Conservation (phyloP, 2,797 vertebrate species). For the Oreonectes daqikongensis region DNA sequence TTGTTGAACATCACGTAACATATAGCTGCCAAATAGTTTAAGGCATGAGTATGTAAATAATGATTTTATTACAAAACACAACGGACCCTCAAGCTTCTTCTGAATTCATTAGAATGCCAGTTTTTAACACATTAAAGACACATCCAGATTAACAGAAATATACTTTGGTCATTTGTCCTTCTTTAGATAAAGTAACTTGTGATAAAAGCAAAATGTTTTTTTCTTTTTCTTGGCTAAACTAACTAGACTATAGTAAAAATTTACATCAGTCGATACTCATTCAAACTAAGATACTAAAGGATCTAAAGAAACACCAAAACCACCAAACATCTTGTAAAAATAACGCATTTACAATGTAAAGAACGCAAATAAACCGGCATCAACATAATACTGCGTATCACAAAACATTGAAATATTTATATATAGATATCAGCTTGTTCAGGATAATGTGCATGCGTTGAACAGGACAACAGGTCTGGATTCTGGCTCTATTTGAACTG, state of each 20-base stretch:
- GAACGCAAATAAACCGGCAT: constrained; percentile 60
- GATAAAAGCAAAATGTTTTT: constrained; percentile 61
- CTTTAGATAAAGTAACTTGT: constrained; percentile 62
- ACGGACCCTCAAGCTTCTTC: constrained; percentile 56
- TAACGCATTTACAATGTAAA: constrained; percentile 64
- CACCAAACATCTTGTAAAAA: constrained; percentile 61
- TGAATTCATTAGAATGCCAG: constrained; percentile 71
- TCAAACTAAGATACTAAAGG: constrained; percentile 68
- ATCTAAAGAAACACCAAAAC: constrained; percentile 67
- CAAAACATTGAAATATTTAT: constrained; percentile 79
- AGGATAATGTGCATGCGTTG: constrained; percentile 80
- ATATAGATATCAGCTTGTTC: constrained; percentile 77
- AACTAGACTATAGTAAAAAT: constrained; percentile 70
- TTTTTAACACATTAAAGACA: constrained; percentile 58
- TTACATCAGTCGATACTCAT: constrained; percentile 66
- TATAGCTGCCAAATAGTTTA: constrained; percentile 57
- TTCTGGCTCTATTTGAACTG: constrained; percentile 72
- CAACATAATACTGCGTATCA: constrained; percentile 75
- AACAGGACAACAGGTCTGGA: constrained; percentile 77
- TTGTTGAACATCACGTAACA: constrained; percentile 1
- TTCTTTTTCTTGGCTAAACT: constrained; percentile 54
- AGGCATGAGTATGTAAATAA: constrained; percentile 44
- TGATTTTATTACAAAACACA: background rate
- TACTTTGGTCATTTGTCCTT: constrained; percentile 75
- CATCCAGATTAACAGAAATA: constrained; percentile 68